Conservation (phyloP, 2,888 invertebrate species). For the Drosophila putrida region DNA sequence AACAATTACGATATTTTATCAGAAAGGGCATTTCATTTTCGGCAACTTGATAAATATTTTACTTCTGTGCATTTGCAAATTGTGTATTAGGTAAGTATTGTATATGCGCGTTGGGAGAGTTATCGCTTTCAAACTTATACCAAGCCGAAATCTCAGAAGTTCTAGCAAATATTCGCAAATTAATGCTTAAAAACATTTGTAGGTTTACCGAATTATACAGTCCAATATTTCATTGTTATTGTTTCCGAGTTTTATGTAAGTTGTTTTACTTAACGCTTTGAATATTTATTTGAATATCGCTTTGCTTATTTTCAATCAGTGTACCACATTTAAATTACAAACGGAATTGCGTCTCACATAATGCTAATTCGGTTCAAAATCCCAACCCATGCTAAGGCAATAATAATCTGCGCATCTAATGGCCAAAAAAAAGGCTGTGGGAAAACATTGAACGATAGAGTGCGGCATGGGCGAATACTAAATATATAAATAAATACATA, state of each 20-base stretch:
- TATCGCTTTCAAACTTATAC: not conserved
- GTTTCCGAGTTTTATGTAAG: not conserved
- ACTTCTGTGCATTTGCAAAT: too few relatives aligned
- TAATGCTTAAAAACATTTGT: slow-evolving; percentile 1
- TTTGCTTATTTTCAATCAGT: slow-evolving; percentile 22
- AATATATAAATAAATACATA: slow-evolving; percentile 62
- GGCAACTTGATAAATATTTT: not conserved
- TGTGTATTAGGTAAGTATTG: too few relatives aligned
- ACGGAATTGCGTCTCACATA: not conserved
- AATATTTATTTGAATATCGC: too few relatives aligned
- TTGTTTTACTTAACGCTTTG: not conserved
- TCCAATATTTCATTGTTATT: not conserved
- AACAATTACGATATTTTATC: not conserved
- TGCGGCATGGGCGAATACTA: slow-evolving; percentile 30
- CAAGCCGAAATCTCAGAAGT: not conserved
- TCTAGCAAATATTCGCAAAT: not conserved
- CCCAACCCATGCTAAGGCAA: slow-evolving; percentile 29
- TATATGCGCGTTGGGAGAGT: not conserved
- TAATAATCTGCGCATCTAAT: slow-evolving; percentile 44
- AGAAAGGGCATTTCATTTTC: not conserved
- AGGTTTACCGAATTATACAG: slow-evolving; percentile 1
- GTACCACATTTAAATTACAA: slow-evolving; percentile 10
- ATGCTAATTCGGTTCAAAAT: slow-evolving; percentile 26
- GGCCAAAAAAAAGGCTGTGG: slow-evolving; percentile 34
- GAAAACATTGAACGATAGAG: slow-evolving; percentile 27